A percentile compares a stretch with the other conserved stretches of the same genome.
Conservation (phyloP, 2,888 invertebrate species). For the Sphaerophoria rueppellii region DNA sequence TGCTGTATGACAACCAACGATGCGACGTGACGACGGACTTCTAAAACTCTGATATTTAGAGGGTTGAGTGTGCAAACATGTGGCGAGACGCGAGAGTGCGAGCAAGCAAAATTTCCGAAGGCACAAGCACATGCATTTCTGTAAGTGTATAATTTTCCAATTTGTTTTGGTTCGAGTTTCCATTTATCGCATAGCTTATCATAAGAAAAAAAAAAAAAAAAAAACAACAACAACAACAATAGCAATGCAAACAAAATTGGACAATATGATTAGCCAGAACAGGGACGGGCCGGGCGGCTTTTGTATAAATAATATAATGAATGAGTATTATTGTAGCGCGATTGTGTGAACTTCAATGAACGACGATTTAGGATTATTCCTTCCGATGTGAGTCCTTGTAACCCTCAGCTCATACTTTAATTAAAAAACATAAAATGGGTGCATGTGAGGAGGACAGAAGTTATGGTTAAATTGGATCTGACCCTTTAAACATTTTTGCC, state of each 20-base stretch:
- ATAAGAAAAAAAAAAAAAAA: too few species aligned
- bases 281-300: background rate
- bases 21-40: background rate
- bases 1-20: background rate
- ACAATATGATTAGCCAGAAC: slow-evolving; percentile 12
- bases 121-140: background rate
- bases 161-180: slow-evolving; percentile 11
- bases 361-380: background rate
- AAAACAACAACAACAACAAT: background rate
- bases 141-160: slow-evolving; percentile 9
- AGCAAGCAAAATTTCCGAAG: background rate
- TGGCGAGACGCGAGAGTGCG: too few species aligned
- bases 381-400: too few species aligned
- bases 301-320: background rate
- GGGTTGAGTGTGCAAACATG: slow-evolving; percentile 14
- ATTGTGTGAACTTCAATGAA: background rate
- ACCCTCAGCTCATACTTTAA: background rate
- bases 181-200: slow-evolving; percentile 11
- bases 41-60: background rate
- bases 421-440: background rate
- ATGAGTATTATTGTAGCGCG: background rate
- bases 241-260: background rate
- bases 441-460: too few species aligned
- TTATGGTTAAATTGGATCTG: too few species aligned
- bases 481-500: too few species aligned